A percentile compares a stretch with the other conserved stretches of the same genome.
Conservation (phyloP, 2,113 vertebrate genomes). For the Osmerus mordax region DNA sequence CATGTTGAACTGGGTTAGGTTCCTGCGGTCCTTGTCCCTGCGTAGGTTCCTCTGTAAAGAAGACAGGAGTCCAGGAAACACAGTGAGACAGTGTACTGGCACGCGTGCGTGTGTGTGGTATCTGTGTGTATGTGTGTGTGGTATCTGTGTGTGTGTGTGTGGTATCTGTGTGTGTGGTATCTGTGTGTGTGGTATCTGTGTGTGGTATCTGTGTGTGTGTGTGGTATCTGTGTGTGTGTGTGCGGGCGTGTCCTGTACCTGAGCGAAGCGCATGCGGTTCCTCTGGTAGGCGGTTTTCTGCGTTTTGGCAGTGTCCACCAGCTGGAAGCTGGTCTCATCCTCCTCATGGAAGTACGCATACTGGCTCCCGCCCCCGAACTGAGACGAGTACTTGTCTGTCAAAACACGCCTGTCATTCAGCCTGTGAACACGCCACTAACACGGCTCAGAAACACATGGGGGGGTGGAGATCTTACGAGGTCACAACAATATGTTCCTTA, state of each 20-base stretch:
- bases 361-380: conserved; percentile 95
- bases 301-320: conserved; percentile 93
- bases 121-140: background rate
- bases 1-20: conserved; percentile 95
- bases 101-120: background rate
- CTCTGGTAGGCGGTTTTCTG: conserved; percentile 98
- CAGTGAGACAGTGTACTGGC: background rate
- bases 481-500: conserved; percentile 56
- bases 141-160: background rate
- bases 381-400: conserved; percentile 94
- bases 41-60: conserved; percentile 86
- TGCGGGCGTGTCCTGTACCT: conserved; percentile 70
- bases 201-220: background rate
- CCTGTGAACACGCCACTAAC: background rate
- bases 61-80: background rate
- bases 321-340: conserved; percentile 95
- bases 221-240: too few species aligned
- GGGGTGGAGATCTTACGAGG: too few species aligned
- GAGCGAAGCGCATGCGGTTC: conserved; percentile 96
- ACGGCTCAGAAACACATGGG: too few species aligned
- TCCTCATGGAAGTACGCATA: conserved; percentile 98
- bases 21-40: conserved; percentile 95
- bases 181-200: background rate
- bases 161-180: background rate
- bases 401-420: conserved; percentile 14